phyloP scores from a whole-genome alignment of 2,888 invertebrate genomes.

The Mimumesa dahlbomi region DNA sequence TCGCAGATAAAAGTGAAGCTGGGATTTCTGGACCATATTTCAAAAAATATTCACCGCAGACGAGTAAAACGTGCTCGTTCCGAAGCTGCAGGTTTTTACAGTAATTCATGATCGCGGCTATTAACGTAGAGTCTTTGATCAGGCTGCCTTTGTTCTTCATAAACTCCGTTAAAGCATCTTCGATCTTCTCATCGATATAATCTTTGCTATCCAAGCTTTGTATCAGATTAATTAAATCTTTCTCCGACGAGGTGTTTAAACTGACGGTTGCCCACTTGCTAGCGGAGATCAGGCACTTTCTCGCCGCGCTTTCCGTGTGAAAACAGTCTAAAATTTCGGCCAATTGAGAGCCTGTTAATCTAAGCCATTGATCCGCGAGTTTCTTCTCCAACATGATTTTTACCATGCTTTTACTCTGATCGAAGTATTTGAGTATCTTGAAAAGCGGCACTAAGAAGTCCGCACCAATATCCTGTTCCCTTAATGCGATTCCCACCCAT shows the following conservation, averaged over 20 bases:
- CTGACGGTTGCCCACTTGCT: slow-evolving; percentile 84
- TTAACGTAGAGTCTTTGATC: slow-evolving; percentile 82
- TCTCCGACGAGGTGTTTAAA: slow-evolving; percentile 84
- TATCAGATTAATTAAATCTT: slow-evolving; percentile 81
- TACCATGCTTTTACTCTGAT: slow-evolving; percentile 83
- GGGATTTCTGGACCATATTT: slow-evolving; percentile 81
- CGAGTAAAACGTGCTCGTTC: slow-evolving; percentile 83
- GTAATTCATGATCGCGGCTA: slow-evolving; percentile 84
- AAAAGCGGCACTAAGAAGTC: slow-evolving; percentile 83
- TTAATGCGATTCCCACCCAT: slow-evolving; percentile 84
- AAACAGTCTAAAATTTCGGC: slow-evolving; percentile 81
- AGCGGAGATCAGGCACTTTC: slow-evolving; percentile 73
- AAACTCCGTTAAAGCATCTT: slow-evolving; percentile 84
- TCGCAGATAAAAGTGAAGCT: slow-evolving; percentile 82
- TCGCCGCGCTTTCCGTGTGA: slow-evolving; percentile 73
- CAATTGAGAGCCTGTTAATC: slow-evolving; percentile 81
- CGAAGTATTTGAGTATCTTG: slow-evolving; percentile 82
- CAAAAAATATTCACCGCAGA: slow-evolving; percentile 83
- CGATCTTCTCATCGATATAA: slow-evolving; percentile 83
- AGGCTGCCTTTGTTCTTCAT: slow-evolving; percentile 82
- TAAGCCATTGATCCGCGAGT: slow-evolving; percentile 83
- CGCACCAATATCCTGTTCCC: slow-evolving; percentile 83
- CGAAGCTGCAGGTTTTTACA: slow-evolving; percentile 83
- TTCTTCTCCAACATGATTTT: slow-evolving; percentile 84
- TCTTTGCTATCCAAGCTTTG: slow-evolving; percentile 82